A percentile compares a stretch with the other conserved stretches of the same genome.
Evolutionary conservation across 2,888 invertebrate genomes (phyloP).

Genomic region (Agrotis puta): DNA sequence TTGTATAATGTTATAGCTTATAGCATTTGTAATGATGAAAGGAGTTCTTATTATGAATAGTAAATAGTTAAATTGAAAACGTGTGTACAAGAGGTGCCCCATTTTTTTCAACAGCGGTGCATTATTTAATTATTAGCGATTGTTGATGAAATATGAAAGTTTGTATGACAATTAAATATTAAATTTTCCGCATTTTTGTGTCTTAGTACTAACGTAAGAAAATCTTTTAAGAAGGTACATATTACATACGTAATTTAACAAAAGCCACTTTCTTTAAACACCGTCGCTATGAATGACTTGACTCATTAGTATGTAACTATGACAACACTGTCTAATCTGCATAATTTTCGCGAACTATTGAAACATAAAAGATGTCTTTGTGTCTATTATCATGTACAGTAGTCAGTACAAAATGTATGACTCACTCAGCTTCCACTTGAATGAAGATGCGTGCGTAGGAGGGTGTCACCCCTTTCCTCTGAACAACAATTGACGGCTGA

Average conservation of each 20-base stretch:
- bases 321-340: slow-evolving; percentile 40
- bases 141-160: background rate
- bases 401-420: slow-evolving; percentile 60
- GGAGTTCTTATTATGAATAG: background rate
- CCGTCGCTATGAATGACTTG: slow-evolving; percentile 23
- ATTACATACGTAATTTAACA: slow-evolving; percentile 1
- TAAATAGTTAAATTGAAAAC: slow-evolving; percentile 31
- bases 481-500: slow-evolving; percentile 81
- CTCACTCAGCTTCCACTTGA: slow-evolving; percentile 83
- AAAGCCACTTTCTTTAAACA: slow-evolving; percentile 34
- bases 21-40: slow-evolving; percentile 26
- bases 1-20: slow-evolving; percentile 38
- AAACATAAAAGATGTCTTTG: slow-evolving; percentile 45
- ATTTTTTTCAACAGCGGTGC: background rate
- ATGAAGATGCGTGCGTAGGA: slow-evolving; percentile 84
- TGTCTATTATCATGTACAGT: slow-evolving; percentile 33
- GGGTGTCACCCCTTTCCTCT: slow-evolving; percentile 86
- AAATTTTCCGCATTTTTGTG: background rate
- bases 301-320: slow-evolving; percentile 43
- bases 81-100: background rate
- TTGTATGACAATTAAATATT: background rate
- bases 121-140: slow-evolving; percentile 4
- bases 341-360: slow-evolving; percentile 55
- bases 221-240: background rate
- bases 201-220: background rate